Conservation (phyloP, 1,140 invertebrate species). For the Acyrthosiphon pisum region DNA sequence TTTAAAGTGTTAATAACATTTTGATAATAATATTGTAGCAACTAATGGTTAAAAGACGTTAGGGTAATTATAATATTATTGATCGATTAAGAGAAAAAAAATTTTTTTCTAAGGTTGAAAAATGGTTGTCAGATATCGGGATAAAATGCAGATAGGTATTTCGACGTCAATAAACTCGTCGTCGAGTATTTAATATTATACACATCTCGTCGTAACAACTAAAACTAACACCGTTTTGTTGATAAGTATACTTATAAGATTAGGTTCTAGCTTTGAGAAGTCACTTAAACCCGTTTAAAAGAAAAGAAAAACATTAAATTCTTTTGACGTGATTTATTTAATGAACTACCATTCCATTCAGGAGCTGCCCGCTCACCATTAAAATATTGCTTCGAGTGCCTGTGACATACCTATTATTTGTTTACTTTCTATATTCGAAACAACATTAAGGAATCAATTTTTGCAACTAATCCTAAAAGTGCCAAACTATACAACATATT, state of each 20-base stretch:
- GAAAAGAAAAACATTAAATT: conserved; percentile 3
- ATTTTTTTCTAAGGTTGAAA: neutral
- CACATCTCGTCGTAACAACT: neutral
- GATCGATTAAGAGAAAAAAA: neutral
- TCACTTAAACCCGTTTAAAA: conserved; percentile 1
- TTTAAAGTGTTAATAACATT: neutral
- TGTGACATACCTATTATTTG: neutral
- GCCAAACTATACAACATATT: neutral
- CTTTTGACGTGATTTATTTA: neutral
- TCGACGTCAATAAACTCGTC: neutral
- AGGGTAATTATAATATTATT: neutral
- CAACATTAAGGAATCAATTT: neutral
- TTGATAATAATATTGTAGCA: neutral
- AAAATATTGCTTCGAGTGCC: neutral
- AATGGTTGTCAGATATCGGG: neutral
- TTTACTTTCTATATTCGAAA: neutral
- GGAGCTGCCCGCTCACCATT: neutral
- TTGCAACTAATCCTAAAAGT: neutral
- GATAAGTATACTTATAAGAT: neutral
- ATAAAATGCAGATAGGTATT: neutral
- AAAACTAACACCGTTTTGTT: neutral
- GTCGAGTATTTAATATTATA: neutral
- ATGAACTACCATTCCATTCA: neutral
- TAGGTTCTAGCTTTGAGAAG: neutral
- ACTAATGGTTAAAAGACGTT: neutral